phyloP scores from a whole-genome alignment of 2,113 vertebrate species.

The Melanerpes aurifrons region DNA sequence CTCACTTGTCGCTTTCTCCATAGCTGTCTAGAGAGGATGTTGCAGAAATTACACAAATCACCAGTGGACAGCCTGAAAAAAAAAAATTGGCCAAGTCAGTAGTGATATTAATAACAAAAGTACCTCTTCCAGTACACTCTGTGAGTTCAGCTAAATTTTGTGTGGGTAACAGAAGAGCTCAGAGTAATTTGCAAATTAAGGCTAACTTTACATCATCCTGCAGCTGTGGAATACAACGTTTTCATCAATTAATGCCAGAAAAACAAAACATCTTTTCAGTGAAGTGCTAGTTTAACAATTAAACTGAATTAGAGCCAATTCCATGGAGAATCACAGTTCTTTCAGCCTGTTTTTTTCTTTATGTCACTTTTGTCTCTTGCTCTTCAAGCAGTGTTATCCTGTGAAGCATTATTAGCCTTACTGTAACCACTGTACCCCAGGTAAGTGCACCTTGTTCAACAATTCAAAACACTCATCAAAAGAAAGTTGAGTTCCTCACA shows the following conservation, averaged over 20 bases:
- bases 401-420: neutral
- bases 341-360: neutral
- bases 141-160: neutral
- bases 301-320: neutral
- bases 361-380: neutral
- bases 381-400: neutral
- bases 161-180: neutral
- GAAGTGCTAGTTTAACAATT: neutral
- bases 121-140: neutral
- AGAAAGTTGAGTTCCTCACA: neutral
- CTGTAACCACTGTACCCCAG: neutral
- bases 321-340: neutral
- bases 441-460: neutral
- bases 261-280: neutral
- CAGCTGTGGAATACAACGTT: neutral
- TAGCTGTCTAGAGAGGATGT: constrained; percentile 85
- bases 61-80: constrained; percentile 84
- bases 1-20: constrained; percentile 88
- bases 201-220: neutral
- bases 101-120: neutral
- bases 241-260: neutral
- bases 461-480: neutral
- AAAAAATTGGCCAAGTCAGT: neutral
- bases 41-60: constrained; percentile 90
- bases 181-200: neutral